Base-by-base conservation (phyloP, 2,113 vertebrate species). In the Tichodroma muraria region DNA sequence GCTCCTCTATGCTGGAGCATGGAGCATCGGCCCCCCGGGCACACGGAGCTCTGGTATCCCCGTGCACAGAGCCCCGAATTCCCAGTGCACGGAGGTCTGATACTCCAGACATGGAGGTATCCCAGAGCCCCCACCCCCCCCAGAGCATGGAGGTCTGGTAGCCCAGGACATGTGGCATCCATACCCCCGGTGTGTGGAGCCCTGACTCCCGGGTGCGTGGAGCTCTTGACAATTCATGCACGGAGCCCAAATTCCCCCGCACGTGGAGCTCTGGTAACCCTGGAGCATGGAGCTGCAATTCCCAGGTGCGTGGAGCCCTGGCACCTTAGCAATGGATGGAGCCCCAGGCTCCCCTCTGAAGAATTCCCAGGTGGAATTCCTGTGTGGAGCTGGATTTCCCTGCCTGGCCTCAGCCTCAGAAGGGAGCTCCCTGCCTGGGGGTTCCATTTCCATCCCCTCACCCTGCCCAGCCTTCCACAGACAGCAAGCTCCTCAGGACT, bases 381-480 rank as follows among this genome's bases (percentile, higher is more conserved):
- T 0, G 0, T 16, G 24, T 13, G 37, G 63, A 60, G 53, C 63
- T 2, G 5, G 18, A 28, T 60, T 17, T 42, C 15, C 16, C 37
- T n/a, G 75, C 33, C 25, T 31, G 38, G 53, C 15, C 31, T 11
- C 60, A 44, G 21, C 24, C 49, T 53, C 1, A 13, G 71, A n/a
- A 64, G 60, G 37, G n/a, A 16, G 35, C 21, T 37, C 54, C 31
- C 2, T 13, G 22, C 28, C 45, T 20, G 31, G 28, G 15, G 33
- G 33, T 13, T 28, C 13, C 42, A 5, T 24, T 61, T 28, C 28
- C 27, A 83, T 2, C 44, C 14, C 28, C 33, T 61, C 20, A 25
- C 40, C 30, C 78, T 56, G n/a, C 59, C 45, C 85, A 8, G 78
- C 45, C 73, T 60, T 6, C 1, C 53, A 15, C 2, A 37, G 47